Percentiles rank a stretch among this genome's conserved stretches.
These are phyloP conservation scores for Tachystola acroxantha DNA, from an alignment of 2,888 invertebrate genomes.

Conservation along the genomic window DNA sequence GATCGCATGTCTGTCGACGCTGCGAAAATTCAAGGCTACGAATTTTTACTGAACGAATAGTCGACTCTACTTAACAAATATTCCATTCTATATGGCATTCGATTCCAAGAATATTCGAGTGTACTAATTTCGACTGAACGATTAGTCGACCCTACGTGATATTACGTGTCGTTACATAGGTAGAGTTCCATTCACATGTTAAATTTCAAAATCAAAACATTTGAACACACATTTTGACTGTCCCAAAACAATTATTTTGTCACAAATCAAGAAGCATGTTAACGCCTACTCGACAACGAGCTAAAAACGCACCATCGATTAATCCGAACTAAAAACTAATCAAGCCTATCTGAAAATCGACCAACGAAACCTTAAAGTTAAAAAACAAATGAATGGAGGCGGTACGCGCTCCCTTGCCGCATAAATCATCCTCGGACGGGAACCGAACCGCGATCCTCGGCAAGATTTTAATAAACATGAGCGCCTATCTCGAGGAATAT, in stretches of 20 bases:
- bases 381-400: conserved; percentile 74
- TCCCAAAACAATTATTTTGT: conserved; percentile 14
- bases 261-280: conserved; percentile 32
- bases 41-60: too few relatives aligned
- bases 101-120: too few relatives aligned
- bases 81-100: too few relatives aligned
- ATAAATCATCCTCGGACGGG: conserved; percentile 65
- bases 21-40: too few relatives aligned
- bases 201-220: too few relatives aligned
- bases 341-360: conserved; percentile 64
- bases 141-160: too few relatives aligned
- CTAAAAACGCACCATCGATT: conserved; percentile 40
- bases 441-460: conserved; percentile 48
- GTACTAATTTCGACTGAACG: too few relatives aligned
- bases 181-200: too few relatives aligned
- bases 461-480: conserved; percentile 74
- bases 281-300: conserved; percentile 28
- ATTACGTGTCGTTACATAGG: too few relatives aligned
- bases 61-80: too few relatives aligned
- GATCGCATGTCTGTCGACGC: too few relatives aligned
- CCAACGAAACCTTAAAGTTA: conserved; percentile 45
- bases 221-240: too few relatives aligned
- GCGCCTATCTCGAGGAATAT: conserved; percentile 50
- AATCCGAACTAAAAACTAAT: conserved; percentile 71
- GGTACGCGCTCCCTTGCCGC: conserved; percentile 49